Evolutionary conservation across 1,140 invertebrate genomes (phyloP), one percentile per base, ranked within the genome.

Genomic region (Pseudoatta argentina): DNA sequence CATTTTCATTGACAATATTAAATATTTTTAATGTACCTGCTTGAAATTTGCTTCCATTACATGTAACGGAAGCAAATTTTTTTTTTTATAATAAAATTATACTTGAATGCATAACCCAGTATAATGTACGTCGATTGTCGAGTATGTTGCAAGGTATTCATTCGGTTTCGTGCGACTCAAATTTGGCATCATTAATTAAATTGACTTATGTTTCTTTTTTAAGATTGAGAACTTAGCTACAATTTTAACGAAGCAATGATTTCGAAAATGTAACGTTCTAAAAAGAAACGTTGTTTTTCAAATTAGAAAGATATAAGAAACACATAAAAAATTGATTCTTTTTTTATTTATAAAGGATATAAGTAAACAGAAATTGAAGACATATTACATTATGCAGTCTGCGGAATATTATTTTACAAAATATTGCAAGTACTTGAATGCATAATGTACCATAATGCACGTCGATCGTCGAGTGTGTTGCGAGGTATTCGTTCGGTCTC

Each of bases 401-500:
- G 10, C 10, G 7, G 18, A 34, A 30, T 55, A 48, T 77, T 44
- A 77, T 63, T 77, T 44, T 39, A 61, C 18, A 48, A 67, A 69
- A 69, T 34, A 27, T 34, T 39, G 16, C 16, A 51, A 53, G 27
- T 24, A 27, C 8, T 14, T 18, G 59, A 57, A 27, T 12, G 48
- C n/a, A 55, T 71, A 73, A 82, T 44, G 66, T 24, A 44, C 44
- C 14, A 39, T 57, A 75, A 75, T 73, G 18, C 0, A 21, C 64
- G 18, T n/a, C 53, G 48, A 48, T 44, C 39, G 8, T 44, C 8
- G 48, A 48, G 57, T n/a, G 24, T 30, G 21, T 81, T 59, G 64
- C 78, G 30, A 69, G 77, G 66, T 21, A 81, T 72, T 75, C 57
- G 34, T 18, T 48, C 24, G 55, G 69, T 83, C 79, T 83, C 79